These are phyloP conservation scores for Agrochola lychnidis DNA, from an alignment of 2,888 invertebrate genomes.

Conservation along the genomic window DNA sequence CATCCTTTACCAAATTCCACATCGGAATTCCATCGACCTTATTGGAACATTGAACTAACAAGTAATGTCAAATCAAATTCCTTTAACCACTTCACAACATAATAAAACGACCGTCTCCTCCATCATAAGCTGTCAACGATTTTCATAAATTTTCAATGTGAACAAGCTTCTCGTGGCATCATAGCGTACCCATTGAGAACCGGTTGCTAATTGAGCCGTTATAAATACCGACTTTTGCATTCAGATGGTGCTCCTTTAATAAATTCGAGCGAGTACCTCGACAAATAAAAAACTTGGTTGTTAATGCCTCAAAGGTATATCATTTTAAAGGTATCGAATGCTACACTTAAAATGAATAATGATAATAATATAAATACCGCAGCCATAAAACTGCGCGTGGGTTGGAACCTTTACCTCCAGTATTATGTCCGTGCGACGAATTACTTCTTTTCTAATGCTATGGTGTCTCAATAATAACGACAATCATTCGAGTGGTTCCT, in stretches of 20 bases:
- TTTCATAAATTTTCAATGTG: constrained; percentile 76
- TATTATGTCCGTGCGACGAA: constrained; percentile 53
- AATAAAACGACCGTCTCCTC: constrained; percentile 23
- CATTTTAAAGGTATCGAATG: constrained; percentile 77
- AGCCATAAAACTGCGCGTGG: constrained; percentile 73
- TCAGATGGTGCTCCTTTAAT: constrained; percentile 69
- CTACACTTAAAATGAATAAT: constrained; percentile 81
- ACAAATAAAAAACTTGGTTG: constrained; percentile 62
- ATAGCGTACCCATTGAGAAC: constrained; percentile 67
- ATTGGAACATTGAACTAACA: constrained; percentile 38
- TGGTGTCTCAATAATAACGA: constrained; percentile 59
- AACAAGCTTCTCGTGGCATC: constrained; percentile 71
- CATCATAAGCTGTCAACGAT: constrained; percentile 75
- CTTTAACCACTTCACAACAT: constrained; percentile 20
- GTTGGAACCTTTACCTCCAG: constrained; percentile 57
- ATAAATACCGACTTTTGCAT: constrained; percentile 74
- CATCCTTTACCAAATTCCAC: constrained; percentile 40
- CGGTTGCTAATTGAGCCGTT: constrained; percentile 80
- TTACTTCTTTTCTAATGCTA: constrained; percentile 65
- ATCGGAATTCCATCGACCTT: constrained; percentile 45
- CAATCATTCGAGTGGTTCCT: constrained; percentile 55
- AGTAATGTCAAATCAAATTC: constrained; percentile 42
- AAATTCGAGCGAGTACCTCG: constrained; percentile 61
- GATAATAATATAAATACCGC: constrained; percentile 74
- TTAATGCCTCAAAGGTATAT: constrained; percentile 71